Evolutionary conservation across 2,888 invertebrate genomes (phyloP).

Genomic region (Pilophorus perplexus): DNA sequence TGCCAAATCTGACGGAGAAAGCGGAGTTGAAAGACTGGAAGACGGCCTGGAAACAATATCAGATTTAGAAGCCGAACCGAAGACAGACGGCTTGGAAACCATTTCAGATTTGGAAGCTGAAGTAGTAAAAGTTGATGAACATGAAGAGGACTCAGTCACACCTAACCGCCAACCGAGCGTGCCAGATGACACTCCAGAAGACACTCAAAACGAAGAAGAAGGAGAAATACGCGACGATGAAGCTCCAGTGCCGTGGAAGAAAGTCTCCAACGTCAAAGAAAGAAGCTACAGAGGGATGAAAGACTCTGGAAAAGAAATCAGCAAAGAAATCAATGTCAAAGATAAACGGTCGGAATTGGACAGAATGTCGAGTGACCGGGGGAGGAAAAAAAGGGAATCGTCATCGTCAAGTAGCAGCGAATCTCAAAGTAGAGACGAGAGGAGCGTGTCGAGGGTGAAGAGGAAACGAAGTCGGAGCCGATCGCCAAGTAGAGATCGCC

Average conservation of each 20-base stretch:
- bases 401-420: too few species aligned
- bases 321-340: constrained; percentile 51
- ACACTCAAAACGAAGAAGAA: constrained; percentile 51
- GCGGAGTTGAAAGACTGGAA: too few species aligned
- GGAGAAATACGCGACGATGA: constrained; percentile 55
- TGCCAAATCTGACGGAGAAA: too few species aligned
- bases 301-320: constrained; percentile 45
- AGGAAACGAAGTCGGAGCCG: constrained; percentile 45
- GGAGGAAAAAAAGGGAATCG: too few species aligned
- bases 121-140: constrained; percentile 45
- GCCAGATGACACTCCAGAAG: too few species aligned
- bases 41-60: too few species aligned
- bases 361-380: too few species aligned
- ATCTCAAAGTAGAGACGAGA: constrained; percentile 49
- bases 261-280: not conserved
- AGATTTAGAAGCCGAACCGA: too few species aligned
- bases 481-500: constrained; percentile 4
- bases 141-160: not conserved
- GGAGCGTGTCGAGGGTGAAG: constrained; percentile 53
- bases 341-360: constrained; percentile 74
- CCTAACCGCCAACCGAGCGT: too few species aligned
- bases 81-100: too few species aligned
- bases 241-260: constrained; percentile 55
- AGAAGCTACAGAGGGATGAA: constrained; percentile 1
- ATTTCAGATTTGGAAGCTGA: constrained; percentile 48